Evolutionary conservation across 2,113 vertebrate genomes (phyloP).

Genomic region (Sporophila hypoxantha): DNA sequence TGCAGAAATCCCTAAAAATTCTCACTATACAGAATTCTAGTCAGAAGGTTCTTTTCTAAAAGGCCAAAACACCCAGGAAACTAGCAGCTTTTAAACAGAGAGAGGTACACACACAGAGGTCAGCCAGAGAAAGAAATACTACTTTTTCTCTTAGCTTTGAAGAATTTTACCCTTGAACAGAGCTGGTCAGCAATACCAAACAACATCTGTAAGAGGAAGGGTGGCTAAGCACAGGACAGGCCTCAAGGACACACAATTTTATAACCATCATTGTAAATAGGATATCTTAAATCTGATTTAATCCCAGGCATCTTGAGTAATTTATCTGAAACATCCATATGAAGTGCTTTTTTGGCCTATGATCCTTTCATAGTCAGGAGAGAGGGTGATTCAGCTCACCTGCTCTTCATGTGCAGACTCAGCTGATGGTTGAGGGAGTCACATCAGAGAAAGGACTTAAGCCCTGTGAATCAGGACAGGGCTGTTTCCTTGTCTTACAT

Average conservation of each 20-base stretch:
- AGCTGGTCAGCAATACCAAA: neutral
- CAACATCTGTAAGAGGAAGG: neutral
- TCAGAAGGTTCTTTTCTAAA: neutral
- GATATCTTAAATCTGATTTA: neutral
- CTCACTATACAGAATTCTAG: neutral
- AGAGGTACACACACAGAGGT: neutral
- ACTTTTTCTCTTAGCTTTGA: neutral
- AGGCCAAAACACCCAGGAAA: slow-evolving; percentile 10
- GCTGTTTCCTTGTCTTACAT: neutral
- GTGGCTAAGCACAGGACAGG: neutral
- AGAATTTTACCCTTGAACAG: neutral
- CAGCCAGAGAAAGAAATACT: neutral
- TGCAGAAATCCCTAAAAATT: neutral
- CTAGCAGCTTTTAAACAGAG: neutral
- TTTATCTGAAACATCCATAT: neutral
- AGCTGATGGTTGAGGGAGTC: neutral
- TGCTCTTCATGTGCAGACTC: neutral
- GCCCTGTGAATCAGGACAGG: neutral
- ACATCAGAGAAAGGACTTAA: neutral
- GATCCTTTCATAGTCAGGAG: neutral
- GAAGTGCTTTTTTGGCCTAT: neutral
- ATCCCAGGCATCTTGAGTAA: neutral
- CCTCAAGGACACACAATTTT: neutral
- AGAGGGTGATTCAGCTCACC: neutral
- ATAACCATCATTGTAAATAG: neutral